Percentiles rank a stretch among this genome's conserved stretches.
Evolutionary conservation across 2,113 vertebrate genomes (phyloP).

Genomic region (Polypterus senegalus): DNA sequence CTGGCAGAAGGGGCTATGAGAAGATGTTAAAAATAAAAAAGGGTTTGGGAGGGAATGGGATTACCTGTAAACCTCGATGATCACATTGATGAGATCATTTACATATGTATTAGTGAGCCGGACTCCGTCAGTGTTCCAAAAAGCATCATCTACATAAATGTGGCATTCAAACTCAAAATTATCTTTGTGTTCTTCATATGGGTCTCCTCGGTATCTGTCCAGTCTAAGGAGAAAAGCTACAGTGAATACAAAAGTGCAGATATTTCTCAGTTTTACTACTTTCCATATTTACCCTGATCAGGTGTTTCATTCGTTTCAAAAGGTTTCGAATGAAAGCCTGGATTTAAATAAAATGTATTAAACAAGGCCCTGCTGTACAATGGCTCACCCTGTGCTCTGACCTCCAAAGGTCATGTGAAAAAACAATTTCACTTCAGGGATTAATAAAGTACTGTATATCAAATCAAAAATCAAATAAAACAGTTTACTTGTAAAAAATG

Average conservation of each 20-base stretch:
- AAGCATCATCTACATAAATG: slow-evolving; percentile 54
- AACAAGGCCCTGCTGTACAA: too few species aligned
- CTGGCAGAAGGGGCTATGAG: neutral
- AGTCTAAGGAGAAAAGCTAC: slow-evolving; percentile 34
- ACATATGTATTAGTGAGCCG: slow-evolving; percentile 49
- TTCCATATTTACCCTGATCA: too few species aligned
- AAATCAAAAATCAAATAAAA: too few species aligned
- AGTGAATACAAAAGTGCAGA: neutral
- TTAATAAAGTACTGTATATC: too few species aligned
- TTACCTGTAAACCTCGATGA: slow-evolving; percentile 57
- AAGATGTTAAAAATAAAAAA: too few species aligned
- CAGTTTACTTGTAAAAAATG: too few species aligned
- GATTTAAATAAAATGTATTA: too few species aligned
- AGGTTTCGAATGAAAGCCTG: too few species aligned
- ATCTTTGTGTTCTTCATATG: slow-evolving; percentile 48
- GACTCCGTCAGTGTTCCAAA: slow-evolving; percentile 32
- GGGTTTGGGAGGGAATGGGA: neutral
- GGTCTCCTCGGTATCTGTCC: slow-evolving; percentile 53
- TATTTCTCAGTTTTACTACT: neutral
- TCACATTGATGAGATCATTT: slow-evolving; percentile 37
- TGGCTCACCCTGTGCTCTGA: too few species aligned
- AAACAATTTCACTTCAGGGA: too few species aligned
- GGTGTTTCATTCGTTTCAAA: too few species aligned
- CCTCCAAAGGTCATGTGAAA: too few species aligned
- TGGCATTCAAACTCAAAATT: slow-evolving; percentile 57